Percentiles rank a stretch among this genome's conserved stretches.
These are phyloP conservation scores for Sinotaia quadrata DNA, from an alignment of 2,888 invertebrate genomes.

Conservation along the genomic window DNA sequence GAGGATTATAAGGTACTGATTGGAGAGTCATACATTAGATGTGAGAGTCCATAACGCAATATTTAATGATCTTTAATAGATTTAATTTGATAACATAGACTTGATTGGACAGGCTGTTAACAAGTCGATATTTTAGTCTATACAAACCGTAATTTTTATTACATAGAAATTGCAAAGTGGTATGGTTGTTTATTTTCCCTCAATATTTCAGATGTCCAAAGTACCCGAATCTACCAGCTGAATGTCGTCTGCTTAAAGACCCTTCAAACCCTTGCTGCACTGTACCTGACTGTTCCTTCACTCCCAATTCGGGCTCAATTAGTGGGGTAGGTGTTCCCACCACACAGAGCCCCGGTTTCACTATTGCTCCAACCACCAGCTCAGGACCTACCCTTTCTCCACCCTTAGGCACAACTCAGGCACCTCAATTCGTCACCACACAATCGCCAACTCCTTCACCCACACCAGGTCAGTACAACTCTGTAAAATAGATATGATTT, in stretches of 20 bases:
- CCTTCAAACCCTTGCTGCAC: constrained; percentile 55
- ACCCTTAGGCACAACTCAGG: background rate
- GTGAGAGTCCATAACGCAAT: too few relatives aligned
- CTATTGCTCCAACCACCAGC: background rate
- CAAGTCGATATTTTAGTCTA: too few relatives aligned
- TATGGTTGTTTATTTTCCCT: too few relatives aligned
- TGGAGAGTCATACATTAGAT: too few relatives aligned
- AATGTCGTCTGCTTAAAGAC: constrained; percentile 52
- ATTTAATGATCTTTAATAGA: too few relatives aligned
- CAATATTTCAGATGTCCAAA: constrained; percentile 49
- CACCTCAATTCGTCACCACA: too few relatives aligned
- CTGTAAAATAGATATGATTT: too few relatives aligned
- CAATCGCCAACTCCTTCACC: background rate
- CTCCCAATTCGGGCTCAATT: constrained; percentile 22
- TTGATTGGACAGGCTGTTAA: too few relatives aligned
- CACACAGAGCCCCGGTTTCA: background rate
- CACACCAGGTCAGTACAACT: background rate
- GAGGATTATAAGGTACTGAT: too few relatives aligned
- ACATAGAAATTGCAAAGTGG: too few relatives aligned
- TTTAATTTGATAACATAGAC: too few relatives aligned
- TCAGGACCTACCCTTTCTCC: background rate
- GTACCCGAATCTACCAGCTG: constrained; percentile 44
- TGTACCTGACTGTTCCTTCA: constrained; percentile 50
- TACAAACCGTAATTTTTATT: too few relatives aligned
- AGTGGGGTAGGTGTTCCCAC: background rate